Conservation (phyloP, 2,888 invertebrate species). For the Chymomyza fuscimana region DNA sequence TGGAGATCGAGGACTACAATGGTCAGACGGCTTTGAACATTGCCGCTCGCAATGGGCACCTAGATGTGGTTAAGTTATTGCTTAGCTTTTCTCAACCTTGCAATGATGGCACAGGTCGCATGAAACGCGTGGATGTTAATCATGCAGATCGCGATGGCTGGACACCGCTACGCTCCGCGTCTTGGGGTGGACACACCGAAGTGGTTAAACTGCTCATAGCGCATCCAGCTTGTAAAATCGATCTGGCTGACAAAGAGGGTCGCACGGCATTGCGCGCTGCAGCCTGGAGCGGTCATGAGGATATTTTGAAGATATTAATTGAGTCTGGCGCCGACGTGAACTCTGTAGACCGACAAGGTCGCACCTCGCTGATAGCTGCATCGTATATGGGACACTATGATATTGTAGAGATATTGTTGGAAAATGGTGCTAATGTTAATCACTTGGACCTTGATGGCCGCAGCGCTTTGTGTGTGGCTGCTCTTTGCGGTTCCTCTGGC, state of each 20-base stretch:
- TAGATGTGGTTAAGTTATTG: conserved; percentile 85
- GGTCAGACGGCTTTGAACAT: conserved; percentile 93
- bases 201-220: conserved; percentile 89
- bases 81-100: conserved; percentile 77
- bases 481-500: conserved; percentile 89
- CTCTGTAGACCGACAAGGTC: conserved; percentile 92
- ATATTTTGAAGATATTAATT: conserved; percentile 87
- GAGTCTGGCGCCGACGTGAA: conserved; percentile 90
- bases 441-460: conserved; percentile 93
- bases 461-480: conserved; percentile 93
- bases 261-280: conserved; percentile 94
- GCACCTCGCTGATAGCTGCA: conserved; percentile 95
- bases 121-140: conserved; percentile 85
- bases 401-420: conserved; percentile 90
- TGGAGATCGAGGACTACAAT: conserved; percentile 86
- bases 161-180: conserved; percentile 94
- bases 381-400: conserved; percentile 98
- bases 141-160: conserved; percentile 92
- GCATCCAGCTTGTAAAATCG: conserved; percentile 88
- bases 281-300: conserved; percentile 96
- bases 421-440: conserved; percentile 90
- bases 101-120: conserved; percentile 76
- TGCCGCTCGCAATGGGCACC: conserved; percentile 89
- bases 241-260: conserved; percentile 92
- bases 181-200: conserved; percentile 97